These are phyloP conservation scores for Solea senegalensis DNA, from an alignment of 2,113 vertebrate genomes.

Conservation along the genomic window DNA sequence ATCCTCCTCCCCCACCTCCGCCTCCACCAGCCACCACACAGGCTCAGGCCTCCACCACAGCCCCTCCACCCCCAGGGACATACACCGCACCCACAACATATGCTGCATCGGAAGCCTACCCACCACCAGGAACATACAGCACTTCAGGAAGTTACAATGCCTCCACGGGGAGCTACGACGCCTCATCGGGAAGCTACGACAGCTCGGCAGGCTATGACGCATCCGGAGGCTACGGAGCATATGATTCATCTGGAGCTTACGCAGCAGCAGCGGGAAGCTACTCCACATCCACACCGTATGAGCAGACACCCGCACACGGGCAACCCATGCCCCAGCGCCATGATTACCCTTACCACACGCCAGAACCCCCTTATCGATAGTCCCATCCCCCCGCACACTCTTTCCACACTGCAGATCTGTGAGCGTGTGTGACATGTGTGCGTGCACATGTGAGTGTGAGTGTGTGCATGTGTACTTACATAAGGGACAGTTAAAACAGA, in stretches of 20 bases:
- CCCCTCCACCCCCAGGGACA: slow-evolving; percentile 70
- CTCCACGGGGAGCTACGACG: slow-evolving; percentile 56
- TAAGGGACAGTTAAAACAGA: slow-evolving; percentile 52
- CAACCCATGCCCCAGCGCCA: slow-evolving; percentile 81
- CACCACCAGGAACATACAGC: slow-evolving; percentile 63
- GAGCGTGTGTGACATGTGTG: slow-evolving; percentile 25
- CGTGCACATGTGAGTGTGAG: slow-evolving; percentile 10
- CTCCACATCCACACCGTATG: slow-evolving; percentile 83
- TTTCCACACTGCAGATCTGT: slow-evolving; percentile 61
- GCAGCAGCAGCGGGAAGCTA: slow-evolving; percentile 71
- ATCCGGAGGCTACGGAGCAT: slow-evolving; percentile 71
- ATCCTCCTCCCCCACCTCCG: slow-evolving; percentile 72
- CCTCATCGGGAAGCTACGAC: slow-evolving; percentile 60
- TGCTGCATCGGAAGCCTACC: slow-evolving; percentile 52
- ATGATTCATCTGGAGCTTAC: slow-evolving; percentile 76
- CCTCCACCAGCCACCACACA: slow-evolving; percentile 67
- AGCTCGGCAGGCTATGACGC: slow-evolving; percentile 61
- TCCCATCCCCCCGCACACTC: slow-evolving; percentile 52
- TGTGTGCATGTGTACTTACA: slow-evolving; percentile 47
- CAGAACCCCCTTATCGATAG: slow-evolving; percentile 85
- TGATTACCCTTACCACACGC: slow-evolving; percentile 83
- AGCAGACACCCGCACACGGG: slow-evolving; percentile 85
- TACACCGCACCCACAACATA: slow-evolving; percentile 70
- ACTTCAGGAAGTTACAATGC: slow-evolving; percentile 51
- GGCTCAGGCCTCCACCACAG: slow-evolving; percentile 51